A percentile compares a stretch with the other conserved stretches of the same genome.
phyloP scores from a whole-genome alignment of 2,113 vertebrate genomes.

The Hassar affinis region DNA sequence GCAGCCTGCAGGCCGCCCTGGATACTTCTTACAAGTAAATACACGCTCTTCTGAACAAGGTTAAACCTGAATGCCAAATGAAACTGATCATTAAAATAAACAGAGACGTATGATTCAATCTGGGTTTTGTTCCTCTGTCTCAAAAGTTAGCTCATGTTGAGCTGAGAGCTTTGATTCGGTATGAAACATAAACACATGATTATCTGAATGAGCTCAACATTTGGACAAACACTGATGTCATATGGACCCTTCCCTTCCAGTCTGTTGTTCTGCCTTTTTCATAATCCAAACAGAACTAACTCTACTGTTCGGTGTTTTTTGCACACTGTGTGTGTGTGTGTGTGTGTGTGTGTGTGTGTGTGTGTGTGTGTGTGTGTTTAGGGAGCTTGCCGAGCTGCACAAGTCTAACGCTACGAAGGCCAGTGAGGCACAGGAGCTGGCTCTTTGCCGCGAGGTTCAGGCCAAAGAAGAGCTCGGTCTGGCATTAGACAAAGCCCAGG shows the following conservation, averaged over 20 bases:
- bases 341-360: background rate
- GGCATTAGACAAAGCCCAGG: slow-evolving; percentile 84
- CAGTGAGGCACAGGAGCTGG: slow-evolving; percentile 87
- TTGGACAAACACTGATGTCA: slow-evolving; percentile 15
- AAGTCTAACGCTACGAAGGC: slow-evolving; percentile 89
- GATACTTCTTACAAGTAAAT: slow-evolving; percentile 89
- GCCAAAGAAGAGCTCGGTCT: slow-evolving; percentile 86
- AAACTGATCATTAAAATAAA: background rate
- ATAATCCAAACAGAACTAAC: background rate
- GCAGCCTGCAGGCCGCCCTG: slow-evolving; percentile 88
- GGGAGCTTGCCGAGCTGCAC: slow-evolving; percentile 93
- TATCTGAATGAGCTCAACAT: background rate
- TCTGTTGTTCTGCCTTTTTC: background rate
- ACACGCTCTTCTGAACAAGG: background rate
- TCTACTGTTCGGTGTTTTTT: background rate
- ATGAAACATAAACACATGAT: background rate
- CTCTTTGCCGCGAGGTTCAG: slow-evolving; percentile 83
- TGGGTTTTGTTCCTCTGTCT: background rate
- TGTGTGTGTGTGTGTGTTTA: slow-evolving; percentile 56
- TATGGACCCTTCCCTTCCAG: background rate
- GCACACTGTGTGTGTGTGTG: background rate
- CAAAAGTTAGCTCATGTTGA: background rate
- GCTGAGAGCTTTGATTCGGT: background rate
- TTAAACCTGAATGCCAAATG: background rate
- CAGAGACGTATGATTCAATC: background rate